Base-by-base conservation (phyloP, 2,888 invertebrate genomes). In the Drosophila niveifrons region DNA sequence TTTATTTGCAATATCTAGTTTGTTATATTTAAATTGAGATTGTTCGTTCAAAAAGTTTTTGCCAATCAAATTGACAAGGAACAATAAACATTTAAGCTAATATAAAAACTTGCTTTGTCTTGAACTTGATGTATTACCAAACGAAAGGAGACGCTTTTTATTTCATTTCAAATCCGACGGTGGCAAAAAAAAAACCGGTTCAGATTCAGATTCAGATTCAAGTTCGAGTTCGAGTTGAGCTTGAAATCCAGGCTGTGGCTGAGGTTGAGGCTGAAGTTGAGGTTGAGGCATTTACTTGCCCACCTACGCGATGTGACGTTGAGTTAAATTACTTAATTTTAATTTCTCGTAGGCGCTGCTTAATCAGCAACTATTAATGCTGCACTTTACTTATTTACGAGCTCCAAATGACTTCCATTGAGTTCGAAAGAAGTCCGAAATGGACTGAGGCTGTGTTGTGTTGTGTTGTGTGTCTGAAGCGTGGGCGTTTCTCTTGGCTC, bases 341-440 rank as follows among this genome's bases (percentile, higher is more conserved):
- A 75, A 82, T 80, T 80, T 87, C 58, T 57, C 78, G 82, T 85
- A 80, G 82, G 86, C 76, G 84, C 83, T 91, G 91, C 91, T 91
- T 92, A 92, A 92, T 92, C 92, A 92, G 90, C 90, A 90, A 84
- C 91, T 92, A 91, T 92, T 92, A 91, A 90, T 82, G 88, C 86
- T 82, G 88, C 91, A 90, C 88, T 90, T 80, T 85, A 86, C 79
- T 91, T 91, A 91, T 91, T 90, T 91, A 90, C 90, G 90, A 90
- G 73, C 83, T 83, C 84, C 90, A 90, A 91, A 91, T 90, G 90
- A 90, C 77, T 81, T 66, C 83, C 75, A 86, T 81, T 82, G 82
- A 82, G 80, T 28, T 28, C 57, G 4, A 23, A 23, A 44, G 43
- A 15, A 23, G 29, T 29, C 15, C 9, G 39, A 56, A 9, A 11